Percentiles rank a stretch among this genome's conserved stretches.
These are phyloP conservation scores for Paratilapia polleni DNA, from an alignment of 2,113 vertebrate genomes.

Conservation along the genomic window DNA sequence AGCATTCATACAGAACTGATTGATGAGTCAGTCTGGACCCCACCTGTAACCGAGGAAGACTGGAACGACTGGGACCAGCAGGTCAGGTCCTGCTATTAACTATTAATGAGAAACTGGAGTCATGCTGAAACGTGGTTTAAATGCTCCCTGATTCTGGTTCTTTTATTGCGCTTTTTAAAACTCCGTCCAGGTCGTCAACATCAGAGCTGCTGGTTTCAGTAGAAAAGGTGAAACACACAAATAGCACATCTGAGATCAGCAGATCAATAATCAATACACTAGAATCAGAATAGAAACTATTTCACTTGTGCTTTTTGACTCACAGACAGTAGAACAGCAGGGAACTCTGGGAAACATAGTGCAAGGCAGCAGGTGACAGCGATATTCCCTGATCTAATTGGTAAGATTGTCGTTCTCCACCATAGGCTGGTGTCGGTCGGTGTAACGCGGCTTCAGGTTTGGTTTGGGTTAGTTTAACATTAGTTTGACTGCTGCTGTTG, in stretches of 20 bases:
- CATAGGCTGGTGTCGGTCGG: neutral
- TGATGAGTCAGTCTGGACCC: neutral
- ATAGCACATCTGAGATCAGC: conserved; percentile 27
- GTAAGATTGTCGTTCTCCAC: conserved; percentile 57
- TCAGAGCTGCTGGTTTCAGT: conserved; percentile 45
- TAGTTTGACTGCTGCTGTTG: conserved; percentile 15
- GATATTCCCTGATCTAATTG: conserved; percentile 56
- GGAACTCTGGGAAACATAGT: conserved; percentile 63
- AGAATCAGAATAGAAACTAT: conserved; percentile 9
- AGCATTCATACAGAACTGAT: fast-evolving
- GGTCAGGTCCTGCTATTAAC: too few relatives aligned
- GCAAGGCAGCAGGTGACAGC: conserved; percentile 51
- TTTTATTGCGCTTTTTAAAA: conserved; percentile 28
- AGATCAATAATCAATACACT: conserved; percentile 17
- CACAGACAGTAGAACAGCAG: conserved; percentile 29
- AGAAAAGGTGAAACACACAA: conserved; percentile 32
- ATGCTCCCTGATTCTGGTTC: conserved; percentile 45
- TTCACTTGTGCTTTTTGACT: conserved; percentile 58
- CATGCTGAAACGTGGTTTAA: conserved; percentile 22
- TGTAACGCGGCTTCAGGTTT: neutral
- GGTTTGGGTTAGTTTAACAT: neutral
- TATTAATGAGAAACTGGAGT: conserved; percentile 26
- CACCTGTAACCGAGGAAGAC: conserved; percentile 11
- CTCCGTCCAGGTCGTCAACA: neutral
- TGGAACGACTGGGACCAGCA: neutral